Conservation (phyloP, 2,113 vertebrate genomes). For the Proterorhinus semilunaris region DNA sequence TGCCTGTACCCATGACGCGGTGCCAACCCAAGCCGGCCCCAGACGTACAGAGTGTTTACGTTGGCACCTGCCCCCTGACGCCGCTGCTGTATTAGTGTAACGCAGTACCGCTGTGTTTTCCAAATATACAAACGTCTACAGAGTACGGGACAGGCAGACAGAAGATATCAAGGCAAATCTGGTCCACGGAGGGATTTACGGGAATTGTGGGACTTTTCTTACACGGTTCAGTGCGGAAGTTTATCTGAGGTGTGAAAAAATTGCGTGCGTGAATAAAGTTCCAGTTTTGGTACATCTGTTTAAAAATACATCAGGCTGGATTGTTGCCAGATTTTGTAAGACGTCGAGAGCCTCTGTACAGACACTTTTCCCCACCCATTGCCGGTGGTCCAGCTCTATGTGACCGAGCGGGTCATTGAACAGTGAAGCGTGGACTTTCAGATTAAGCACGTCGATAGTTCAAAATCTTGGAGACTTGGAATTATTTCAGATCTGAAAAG, state of each 20-base stretch:
- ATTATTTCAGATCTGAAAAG: too few species aligned
- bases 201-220: not conserved
- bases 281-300: too few species aligned
- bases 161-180: not conserved
- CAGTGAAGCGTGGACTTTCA: too few species aligned
- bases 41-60: conserved; percentile 49
- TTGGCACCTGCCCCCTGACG: conserved; percentile 39
- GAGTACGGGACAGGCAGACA: conserved; percentile 26
- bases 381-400: too few species aligned
- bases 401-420: too few species aligned
- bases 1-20: conserved; percentile 41
- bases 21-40: conserved; percentile 53
- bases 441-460: too few species aligned
- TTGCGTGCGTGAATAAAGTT: not conserved
- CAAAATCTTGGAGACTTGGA: too few species aligned
- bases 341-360: too few species aligned
- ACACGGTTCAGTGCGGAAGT: not conserved
- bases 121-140: not conserved
- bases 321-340: too few species aligned
- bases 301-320: too few species aligned
- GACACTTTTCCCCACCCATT: too few species aligned
- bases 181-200: not conserved
- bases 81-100: conserved; percentile 9
- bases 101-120: conserved; percentile 10
- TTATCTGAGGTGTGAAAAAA: too few species aligned